Evolutionary conservation across 2,888 invertebrate species (phyloP).

Genomic region (Drosophila melanosoma): DNA sequence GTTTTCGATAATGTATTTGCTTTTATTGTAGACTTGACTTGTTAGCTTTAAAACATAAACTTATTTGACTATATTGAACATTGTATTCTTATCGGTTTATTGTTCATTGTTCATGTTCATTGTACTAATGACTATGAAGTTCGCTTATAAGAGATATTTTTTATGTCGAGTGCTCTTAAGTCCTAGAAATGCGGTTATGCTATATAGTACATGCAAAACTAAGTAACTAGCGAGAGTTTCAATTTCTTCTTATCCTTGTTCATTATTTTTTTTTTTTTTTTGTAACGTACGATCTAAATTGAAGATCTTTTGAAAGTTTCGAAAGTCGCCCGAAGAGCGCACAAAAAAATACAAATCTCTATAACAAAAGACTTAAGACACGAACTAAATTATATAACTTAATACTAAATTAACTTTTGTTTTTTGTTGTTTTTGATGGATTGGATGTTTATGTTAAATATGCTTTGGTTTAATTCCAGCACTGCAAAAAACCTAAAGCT

Average conservation of each 20-base stretch:
- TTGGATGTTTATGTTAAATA: constrained; percentile 35
- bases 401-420: constrained; percentile 20
- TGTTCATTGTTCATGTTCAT: constrained; percentile 32
- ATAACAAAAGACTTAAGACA: constrained; percentile 82
- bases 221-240: constrained; percentile 32
- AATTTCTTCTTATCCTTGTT: constrained; percentile 10
- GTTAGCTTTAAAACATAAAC: constrained; percentile 57
- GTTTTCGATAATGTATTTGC: constrained; percentile 25
- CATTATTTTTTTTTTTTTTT: background rate
- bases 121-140: constrained; percentile 68
- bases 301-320: constrained; percentile 81
- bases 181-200: constrained; percentile 40
- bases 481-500: constrained; percentile 67
- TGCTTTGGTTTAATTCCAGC: constrained; percentile 85
- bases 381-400: constrained; percentile 52
- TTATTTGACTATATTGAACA: constrained; percentile 69
- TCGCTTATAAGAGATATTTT: constrained; percentile 34
- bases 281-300: constrained; percentile 65
- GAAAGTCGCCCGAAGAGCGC: constrained; percentile 52
- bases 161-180: constrained; percentile 16
- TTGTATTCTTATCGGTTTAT: constrained; percentile 36
- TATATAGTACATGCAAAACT: constrained; percentile 70
- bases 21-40: constrained; percentile 67
- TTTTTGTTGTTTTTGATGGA: constrained; percentile 15
- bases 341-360: constrained; percentile 71